Base-by-base conservation (phyloP, 2,888 invertebrate species). In the Plagiodera versicolora region DNA sequence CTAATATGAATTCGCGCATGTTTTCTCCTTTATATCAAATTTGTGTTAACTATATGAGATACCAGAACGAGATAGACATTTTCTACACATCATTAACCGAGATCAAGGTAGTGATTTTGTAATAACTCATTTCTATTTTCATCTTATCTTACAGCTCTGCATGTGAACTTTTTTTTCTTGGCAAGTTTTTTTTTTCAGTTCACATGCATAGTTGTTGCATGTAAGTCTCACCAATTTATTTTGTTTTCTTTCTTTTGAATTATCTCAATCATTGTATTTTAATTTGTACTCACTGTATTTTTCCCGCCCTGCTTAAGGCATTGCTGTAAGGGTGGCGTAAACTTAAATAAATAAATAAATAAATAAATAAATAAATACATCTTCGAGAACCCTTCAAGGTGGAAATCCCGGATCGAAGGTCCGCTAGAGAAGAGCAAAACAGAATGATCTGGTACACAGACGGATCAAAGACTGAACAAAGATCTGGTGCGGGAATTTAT, bases 131-230 rank as follows among this genome's bases (percentile, higher is more conserved):
- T 39, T 39, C 39, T 39, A 14, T 39, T n/a, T n/a, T 39, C n/a
- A 39, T 39, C 39, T 39, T 10, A 18, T 46, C 20, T 4, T 20
- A n/a, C 19, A 18, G 18, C 18, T 46, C 46, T 46, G 19, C 18
- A 19, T 46, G 18, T 46, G 46, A 46, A 46, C 46, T 46, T 46
- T 46, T 45, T 46, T 46, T 46, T n/a, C 19, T 20, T 9, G 4
- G 11, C 2, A 46, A 46, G 39, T 46, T 46, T 46, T 46, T 46
- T 46, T 18, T 46, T 46, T n/a, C 45, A 46, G 46, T 46, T 46
- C 46, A 46, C 46, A 39, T 39, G 14, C 39, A 14, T 39, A 14
- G 14, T 46, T 11, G 1, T 46, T 19, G 19, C 46, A 19, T 17
- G 20, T 46, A 19, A 10, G 46, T 46, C 20, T 18, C 19, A 18